Evolutionary conservation across 2,888 invertebrate species (phyloP).

Genomic region (Notodonta dromedarius): DNA sequence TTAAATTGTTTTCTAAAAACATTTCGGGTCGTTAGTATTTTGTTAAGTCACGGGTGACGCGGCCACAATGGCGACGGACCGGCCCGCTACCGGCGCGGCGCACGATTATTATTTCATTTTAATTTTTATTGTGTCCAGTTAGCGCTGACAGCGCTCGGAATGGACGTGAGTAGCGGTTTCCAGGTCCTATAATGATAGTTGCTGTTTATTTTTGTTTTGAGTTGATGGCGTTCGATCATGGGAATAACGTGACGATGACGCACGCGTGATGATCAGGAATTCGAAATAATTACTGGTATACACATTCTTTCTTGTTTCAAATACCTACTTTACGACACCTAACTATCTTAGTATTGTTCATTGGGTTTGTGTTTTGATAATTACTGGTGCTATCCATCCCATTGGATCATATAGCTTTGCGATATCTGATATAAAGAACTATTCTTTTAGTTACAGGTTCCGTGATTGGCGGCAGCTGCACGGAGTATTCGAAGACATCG

Average conservation of each 20-base stretch:
- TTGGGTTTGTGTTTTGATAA: too few relatives aligned
- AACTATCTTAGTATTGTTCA: too few relatives aligned
- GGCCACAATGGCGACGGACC: constrained; percentile 53
- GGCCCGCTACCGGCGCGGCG: constrained; percentile 37
- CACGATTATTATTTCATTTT: constrained; percentile 43
- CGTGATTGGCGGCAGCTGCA: too few relatives aligned
- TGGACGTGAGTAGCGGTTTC: constrained; percentile 43
- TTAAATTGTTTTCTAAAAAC: constrained; percentile 81
- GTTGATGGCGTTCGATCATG: constrained; percentile 6
- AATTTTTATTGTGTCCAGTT: constrained; percentile 33
- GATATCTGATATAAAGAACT: too few relatives aligned
- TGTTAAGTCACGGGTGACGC: constrained; percentile 56
- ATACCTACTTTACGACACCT: too few relatives aligned
- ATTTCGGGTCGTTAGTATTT: constrained; percentile 67
- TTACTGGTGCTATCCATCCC: too few relatives aligned
- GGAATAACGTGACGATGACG: constrained; percentile 2
- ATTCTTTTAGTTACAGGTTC: too few relatives aligned
- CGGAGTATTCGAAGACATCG: too few relatives aligned
- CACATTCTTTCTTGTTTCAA: background rate
- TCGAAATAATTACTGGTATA: constrained; percentile 9
- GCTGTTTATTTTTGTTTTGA: constrained; percentile 42
- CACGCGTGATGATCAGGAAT: constrained; percentile 22
- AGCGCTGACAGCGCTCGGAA: constrained; percentile 40
- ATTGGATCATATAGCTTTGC: too few relatives aligned
- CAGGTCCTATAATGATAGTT: constrained; percentile 40